Evolutionary conservation across 2,113 vertebrate species (phyloP), one percentile per base, ranked within the genome.

Genomic region (Argyrosomus japonicus): DNA sequence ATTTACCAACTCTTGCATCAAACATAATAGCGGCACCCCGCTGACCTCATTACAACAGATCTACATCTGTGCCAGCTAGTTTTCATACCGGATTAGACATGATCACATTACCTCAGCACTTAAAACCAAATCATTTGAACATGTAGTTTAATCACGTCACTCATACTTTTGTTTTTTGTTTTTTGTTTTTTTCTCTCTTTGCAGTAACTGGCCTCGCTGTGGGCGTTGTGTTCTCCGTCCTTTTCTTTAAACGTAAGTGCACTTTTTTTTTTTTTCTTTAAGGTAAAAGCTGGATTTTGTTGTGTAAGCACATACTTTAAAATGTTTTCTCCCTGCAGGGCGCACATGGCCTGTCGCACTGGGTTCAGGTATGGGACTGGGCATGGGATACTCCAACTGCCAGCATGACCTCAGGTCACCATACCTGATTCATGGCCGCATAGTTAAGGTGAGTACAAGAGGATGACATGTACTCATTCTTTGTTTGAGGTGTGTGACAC

Each of bases 381-480:
- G 97, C 72, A 98, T 97, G 97, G 97, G 96, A 68, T 98, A 96
- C 89, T 95, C 96, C 89, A 98, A 98, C 93, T 98, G 97, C 91
- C 97, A 98, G 72, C 96, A 97, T n/a, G 97, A 98, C 92, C 96
- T 98, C 87, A 96, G 94, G 88, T 94, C 96, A 77, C 97, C 96
- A 0, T 96, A 97, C 87, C 96, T 97, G 87, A 95, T 98, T 77
- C 97, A 97, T 54, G 96, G 96, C 68, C 96, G 93, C 88, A 94
- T 94, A 90, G 96, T 97, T 79, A 97, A 98, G 94, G 97, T 98
- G 92, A 91, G 91, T 1, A 4, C 18, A 23, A 47, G 8, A 14
- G 18, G 15, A 4, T 47, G 4, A 47, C 11, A 14, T 14, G 12
- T 13, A 13, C 51, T 19, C 54, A 15, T 62, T 21, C 25, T 76